Evolutionary conservation across 2,797 vertebrate genomes (phyloP).

Genomic region (Leptatherina wallacei): DNA sequence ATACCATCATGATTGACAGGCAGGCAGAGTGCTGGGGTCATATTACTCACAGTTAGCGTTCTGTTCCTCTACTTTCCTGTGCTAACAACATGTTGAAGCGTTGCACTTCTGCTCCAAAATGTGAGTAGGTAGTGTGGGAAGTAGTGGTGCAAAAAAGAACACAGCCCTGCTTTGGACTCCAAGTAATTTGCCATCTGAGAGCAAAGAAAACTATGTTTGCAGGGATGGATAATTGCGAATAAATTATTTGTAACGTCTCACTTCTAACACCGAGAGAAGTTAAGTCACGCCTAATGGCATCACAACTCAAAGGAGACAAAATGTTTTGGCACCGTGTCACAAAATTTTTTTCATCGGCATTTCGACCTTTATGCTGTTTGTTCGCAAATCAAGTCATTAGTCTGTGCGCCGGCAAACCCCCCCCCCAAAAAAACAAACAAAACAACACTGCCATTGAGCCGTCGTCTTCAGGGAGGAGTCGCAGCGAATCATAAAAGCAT

Average conservation of each 20-base stretch:
- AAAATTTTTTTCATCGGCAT: slow-evolving; percentile 24
- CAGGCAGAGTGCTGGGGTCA: slow-evolving; percentile 67
- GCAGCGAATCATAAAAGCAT: slow-evolving; percentile 50
- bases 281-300: slow-evolving; percentile 43
- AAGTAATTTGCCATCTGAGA: slow-evolving; percentile 71
- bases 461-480: slow-evolving; percentile 41
- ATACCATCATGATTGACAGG: slow-evolving; percentile 76
- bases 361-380: slow-evolving; percentile 35
- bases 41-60: slow-evolving; percentile 77
- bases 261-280: slow-evolving; percentile 23
- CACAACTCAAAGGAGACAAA: slow-evolving; percentile 31
- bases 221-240: slow-evolving; percentile 57
- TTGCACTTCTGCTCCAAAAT: slow-evolving; percentile 67
- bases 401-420: neutral
- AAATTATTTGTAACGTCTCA: slow-evolving; percentile 57
- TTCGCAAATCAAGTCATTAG: slow-evolving; percentile 53
- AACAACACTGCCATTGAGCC: slow-evolving; percentile 32
- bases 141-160: slow-evolving; percentile 67
- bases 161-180: slow-evolving; percentile 62
- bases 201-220: slow-evolving; percentile 44
- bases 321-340: slow-evolving; percentile 60
- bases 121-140: slow-evolving; percentile 77
- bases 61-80: slow-evolving; percentile 72
- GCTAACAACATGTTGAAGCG: slow-evolving; percentile 72
- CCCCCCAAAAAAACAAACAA: slow-evolving; percentile 9